phyloP scores from a whole-genome alignment of 2,888 invertebrate genomes.

The Orchesella flavescens region DNA sequence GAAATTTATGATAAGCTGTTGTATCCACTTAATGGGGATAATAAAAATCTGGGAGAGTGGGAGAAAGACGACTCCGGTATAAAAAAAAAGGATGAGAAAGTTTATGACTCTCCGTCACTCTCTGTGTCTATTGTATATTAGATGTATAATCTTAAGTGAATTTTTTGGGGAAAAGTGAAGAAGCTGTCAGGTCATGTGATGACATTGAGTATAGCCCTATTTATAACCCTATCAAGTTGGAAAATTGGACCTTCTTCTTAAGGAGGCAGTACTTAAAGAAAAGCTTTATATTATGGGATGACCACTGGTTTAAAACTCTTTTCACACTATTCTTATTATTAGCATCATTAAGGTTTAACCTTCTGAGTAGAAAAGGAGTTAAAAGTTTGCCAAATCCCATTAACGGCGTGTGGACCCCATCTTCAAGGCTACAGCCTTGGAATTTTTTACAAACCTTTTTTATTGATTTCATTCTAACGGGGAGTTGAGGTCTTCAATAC shows the following conservation, averaged over 20 bases:
- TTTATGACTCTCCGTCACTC: neutral
- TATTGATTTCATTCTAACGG: no score
- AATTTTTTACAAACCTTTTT: no score
- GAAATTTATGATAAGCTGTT: constrained; percentile 72
- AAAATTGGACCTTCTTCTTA: constrained; percentile 21
- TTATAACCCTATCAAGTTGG: constrained; percentile 19
- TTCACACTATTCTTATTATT: neutral
- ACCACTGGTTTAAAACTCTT: constrained; percentile 19
- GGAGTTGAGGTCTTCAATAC: no score
- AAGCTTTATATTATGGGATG: neutral
- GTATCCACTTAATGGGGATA: constrained; percentile 64
- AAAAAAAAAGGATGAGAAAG: constrained; percentile 10
- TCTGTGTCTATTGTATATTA: neutral
- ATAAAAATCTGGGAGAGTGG: constrained; percentile 52
- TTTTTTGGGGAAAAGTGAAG: neutral
- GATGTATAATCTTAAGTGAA: constrained; percentile 5
- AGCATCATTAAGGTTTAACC: neutral
- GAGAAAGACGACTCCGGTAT: constrained; percentile 8
- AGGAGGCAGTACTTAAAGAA: neutral
- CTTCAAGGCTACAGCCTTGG: no score
- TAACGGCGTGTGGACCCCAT: neutral
- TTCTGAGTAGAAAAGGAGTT: neutral
- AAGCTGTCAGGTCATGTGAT: neutral
- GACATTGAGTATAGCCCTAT: neutral
- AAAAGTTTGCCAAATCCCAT: constrained; percentile 1